Conservation (phyloP, 2,888 invertebrate genomes). For the Globia sparganii region DNA sequence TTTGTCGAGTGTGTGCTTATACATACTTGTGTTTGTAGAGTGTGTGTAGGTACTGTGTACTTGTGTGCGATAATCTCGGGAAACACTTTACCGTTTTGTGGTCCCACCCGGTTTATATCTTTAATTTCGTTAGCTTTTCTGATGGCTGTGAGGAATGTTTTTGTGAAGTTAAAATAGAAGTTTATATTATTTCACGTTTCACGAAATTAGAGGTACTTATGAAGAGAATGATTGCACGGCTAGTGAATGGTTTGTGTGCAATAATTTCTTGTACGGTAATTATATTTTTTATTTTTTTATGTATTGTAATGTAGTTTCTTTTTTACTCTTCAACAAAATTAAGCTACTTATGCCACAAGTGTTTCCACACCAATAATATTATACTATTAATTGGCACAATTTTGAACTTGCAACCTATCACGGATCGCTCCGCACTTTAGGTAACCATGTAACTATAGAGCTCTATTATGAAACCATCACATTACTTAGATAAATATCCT, state of each 20-base stretch:
- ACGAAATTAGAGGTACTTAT: background rate
- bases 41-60: conserved; percentile 11
- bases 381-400: no score
- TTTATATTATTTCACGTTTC: conserved; percentile 13
- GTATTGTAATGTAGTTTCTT: background rate
- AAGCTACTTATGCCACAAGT: background rate
- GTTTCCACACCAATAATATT: background rate
- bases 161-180: conserved; percentile 13
- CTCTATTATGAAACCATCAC: background rate
- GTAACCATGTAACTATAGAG: background rate
- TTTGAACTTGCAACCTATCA: background rate
- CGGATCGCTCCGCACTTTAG: background rate
- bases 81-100: conserved; percentile 39
- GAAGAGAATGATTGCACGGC: background rate
- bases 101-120: conserved; percentile 37
- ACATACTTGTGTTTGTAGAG: background rate
- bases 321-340: background rate
- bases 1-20: background rate
- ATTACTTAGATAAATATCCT: background rate
- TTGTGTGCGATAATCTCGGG: conserved; percentile 35
- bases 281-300: background rate
- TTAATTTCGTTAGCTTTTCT: conserved; percentile 42
- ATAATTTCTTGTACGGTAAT: background rate
- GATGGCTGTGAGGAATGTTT: conserved; percentile 21
- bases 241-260: background rate